Evolutionary conservation across 2,797 vertebrate genomes (phyloP).

Genomic region (Cacajao melanocephalus): DNA sequence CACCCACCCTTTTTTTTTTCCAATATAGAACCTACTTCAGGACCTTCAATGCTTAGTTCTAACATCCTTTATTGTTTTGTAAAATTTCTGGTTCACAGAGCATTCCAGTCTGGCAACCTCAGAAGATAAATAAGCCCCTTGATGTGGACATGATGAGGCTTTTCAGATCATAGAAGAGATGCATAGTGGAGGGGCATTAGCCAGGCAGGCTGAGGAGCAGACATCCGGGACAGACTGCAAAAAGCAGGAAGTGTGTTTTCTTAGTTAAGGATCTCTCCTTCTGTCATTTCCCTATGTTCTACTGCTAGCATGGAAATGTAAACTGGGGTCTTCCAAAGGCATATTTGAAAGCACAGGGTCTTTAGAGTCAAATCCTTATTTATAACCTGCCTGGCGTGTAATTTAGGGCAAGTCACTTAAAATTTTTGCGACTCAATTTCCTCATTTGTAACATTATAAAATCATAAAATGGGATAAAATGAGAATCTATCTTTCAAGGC

Average conservation of each 20-base stretch:
- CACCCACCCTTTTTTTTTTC: neutral
- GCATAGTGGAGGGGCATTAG: neutral
- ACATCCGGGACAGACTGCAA: neutral
- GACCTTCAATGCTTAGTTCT: neutral
- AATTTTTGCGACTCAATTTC: neutral
- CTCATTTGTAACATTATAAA: neutral
- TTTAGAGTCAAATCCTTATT: neutral
- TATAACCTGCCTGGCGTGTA: neutral
- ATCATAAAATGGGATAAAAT: conserved; percentile 23
- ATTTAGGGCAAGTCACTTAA: neutral
- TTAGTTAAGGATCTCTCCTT: neutral
- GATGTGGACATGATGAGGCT: neutral
- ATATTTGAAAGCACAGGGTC: neutral
- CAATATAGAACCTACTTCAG: neutral
- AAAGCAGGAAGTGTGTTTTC: neutral
- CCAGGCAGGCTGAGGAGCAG: rapidly evolving
- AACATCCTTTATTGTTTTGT: neutral
- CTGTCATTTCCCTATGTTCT: neutral
- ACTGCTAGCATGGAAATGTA: neutral
- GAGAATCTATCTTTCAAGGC: neutral
- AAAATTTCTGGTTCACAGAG: neutral
- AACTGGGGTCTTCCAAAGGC: neutral
- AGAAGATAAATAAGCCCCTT: neutral
- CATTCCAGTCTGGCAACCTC: neutral
- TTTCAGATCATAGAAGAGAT: neutral